Base-by-base conservation (phyloP, 92 coral and sea anemone genomes). In the Epizoanthus fatuus region DNA sequence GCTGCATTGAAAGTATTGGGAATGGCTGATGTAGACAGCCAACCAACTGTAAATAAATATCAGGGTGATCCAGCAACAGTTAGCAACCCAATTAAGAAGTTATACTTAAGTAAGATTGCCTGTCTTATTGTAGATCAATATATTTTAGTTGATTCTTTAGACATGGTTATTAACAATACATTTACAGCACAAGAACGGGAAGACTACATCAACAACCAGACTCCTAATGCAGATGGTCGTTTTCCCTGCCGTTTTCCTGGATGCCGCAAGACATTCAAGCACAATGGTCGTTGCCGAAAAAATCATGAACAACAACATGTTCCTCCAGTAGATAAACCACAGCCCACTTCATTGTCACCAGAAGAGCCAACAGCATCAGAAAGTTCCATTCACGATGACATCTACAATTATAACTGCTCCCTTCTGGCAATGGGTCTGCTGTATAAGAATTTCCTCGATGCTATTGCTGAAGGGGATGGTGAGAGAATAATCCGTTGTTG, bases 401-500 rank as follows among this genome's bases (percentile, higher is more conserved):
- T 69, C 25, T 89, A 72, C 56, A 76, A 63, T 68, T 92, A 92
- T 51, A 86, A 86, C 68, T 86, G 88, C 13, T 77, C 92, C 12
- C 63, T 93, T 51, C 81, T 85, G 56, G 81, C 75, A 45, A 82
- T 82, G 80, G 96, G 93, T 19, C 56, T 93, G 22, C 60, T 93
- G 68, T 86, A 80, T 58, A 42, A 86, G 72, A 91, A 93, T 53
- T 90, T 93, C 77, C 65, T 90, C 17, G 92, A 93, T 86, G 89
- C 91, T 14, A 90, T 88, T 3, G 52, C 85, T 5, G 96, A 93
- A 19, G 96, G 92, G 14, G 90, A 90, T 93, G 96, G 96, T 6
- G 70, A 87, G 7, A 71, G 96, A 70, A 63, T 69, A 13, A 56
- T 90, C 44, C 59, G 91, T 75, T 93, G 93, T 69, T 93, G 92